Base-by-base conservation (phyloP, 1,140 invertebrate genomes). In the Meloidogyne chitwoodi region DNA sequence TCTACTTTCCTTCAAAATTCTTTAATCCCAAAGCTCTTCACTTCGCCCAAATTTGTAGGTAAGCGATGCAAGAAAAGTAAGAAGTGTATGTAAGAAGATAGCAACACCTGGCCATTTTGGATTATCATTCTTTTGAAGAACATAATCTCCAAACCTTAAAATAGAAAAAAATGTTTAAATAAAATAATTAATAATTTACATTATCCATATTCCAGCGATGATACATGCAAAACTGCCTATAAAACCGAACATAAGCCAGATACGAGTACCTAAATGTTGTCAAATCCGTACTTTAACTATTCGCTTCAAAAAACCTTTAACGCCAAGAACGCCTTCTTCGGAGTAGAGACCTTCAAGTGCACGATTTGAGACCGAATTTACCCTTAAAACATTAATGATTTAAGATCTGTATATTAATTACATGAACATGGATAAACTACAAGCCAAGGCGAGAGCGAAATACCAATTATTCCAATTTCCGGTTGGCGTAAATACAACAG, bases 201-300 rank as follows among this genome's bases (percentile, higher is more conserved):
- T 90, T 79, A 99, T 94, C 95, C 95, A 97, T 83, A 93, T 92
- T 14, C 95, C 92, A 27, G 94, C 95, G 85, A 98, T 96, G 12
- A 98, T 91, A 3, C 94, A 92, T 0, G 93, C 93, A 89, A 99
- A 99, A 71, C 94, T 94, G 82, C 98, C 91, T 0, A 98, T 92
- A 89, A 99, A 97, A 5, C 95, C 96, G 66, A 96, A 88, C 86
- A 99, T 96, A 0, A 99, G 89, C 94, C 95, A 98, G n/a, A 94
- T 91, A 76, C 93, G 90, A 19, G 94, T 93, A 66, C 94, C 94
- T 87, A 77, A 29, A 86, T 22, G 1, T 34, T n/a, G 16, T 66
- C 16, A 4, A 78, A 19, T 70, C 1, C 14, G 3, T 16, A 24
- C 69, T 77, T 41, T 68, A 68, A 27, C 44, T n/a, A 24, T 78